Evolutionary conservation across 1,140 invertebrate genomes (phyloP).

Genomic region (Agraylea sexmaculata): DNA sequence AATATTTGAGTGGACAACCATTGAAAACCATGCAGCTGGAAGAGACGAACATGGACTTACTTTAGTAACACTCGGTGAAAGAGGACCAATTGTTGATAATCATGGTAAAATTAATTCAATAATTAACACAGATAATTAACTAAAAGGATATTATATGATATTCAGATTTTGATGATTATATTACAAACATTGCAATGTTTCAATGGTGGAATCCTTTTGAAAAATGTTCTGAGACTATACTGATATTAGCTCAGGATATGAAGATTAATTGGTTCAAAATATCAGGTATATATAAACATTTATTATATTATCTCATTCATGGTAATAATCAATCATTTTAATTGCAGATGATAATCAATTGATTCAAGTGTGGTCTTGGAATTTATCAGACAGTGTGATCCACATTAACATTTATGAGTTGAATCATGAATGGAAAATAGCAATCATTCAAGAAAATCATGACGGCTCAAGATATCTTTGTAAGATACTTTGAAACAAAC

Average conservation of each 20-base stretch:
- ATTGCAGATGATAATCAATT: conserved; percentile 17
- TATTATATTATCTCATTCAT: conserved; percentile 5
- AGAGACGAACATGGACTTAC: conserved; percentile 13
- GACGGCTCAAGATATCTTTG: conserved; percentile 7
- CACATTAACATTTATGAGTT: conserved; percentile 11
- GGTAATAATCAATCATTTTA: background rate
- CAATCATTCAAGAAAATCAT: conserved; percentile 13
- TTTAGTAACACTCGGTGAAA: conserved; percentile 9
- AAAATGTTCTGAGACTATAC: conserved; percentile 7
- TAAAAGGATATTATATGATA: conserved; percentile 7
- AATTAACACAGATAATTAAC: background rate
- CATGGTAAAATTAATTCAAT: conserved; percentile 9
- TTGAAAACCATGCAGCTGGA: conserved; percentile 12
- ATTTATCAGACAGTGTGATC: conserved; percentile 6
- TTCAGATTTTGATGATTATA: conserved; percentile 14
- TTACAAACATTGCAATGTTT: conserved; percentile 13
- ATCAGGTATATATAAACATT: conserved; percentile 7
- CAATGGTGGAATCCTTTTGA: conserved; percentile 17
- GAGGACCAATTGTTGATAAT: conserved; percentile 12
- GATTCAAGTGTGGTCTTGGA: conserved; percentile 15
- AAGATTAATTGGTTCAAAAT: conserved; percentile 15
- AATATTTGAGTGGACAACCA: conserved; percentile 15
- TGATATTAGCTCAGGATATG: conserved; percentile 11
- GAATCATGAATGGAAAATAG: conserved; percentile 15
- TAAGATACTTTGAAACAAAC: too few relatives aligned